Evolutionary conservation across 2,797 vertebrate species (phyloP).

Genomic region (Yasuhikotakia modesta): DNA sequence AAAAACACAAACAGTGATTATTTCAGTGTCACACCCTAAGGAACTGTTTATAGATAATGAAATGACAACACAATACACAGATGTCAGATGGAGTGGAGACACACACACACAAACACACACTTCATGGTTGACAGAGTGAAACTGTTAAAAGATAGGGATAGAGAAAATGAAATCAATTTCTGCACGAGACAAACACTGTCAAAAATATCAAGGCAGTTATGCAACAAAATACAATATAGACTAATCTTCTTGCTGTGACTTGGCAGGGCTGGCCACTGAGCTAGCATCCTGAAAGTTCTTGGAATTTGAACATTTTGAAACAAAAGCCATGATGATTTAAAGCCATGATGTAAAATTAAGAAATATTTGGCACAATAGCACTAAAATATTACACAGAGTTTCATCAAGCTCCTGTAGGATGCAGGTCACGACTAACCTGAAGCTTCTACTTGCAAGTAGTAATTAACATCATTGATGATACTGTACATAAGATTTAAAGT

Average conservation of each 20-base stretch:
- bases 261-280: not conserved
- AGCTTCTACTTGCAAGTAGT: no score
- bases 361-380: not conserved
- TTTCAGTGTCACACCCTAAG: not conserved
- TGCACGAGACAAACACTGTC: not conserved
- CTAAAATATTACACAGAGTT: not conserved
- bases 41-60: conserved; percentile 22
- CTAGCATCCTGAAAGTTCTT: not conserved
- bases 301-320: not conserved
- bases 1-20: not conserved
- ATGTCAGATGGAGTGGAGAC: not conserved
- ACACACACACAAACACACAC: not conserved
- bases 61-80: conserved; percentile 23
- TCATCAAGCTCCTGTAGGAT: no score
- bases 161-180: not conserved
- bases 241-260: not conserved
- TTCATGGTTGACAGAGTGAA: not conserved
- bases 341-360: not conserved
- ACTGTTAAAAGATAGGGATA: not conserved
- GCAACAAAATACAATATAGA: not conserved
- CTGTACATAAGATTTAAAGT: not conserved
- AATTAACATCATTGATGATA: no score
- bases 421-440: no score
- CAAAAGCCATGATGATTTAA: no score
- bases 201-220: not conserved